A percentile compares a stretch with the other conserved stretches of the same genome.
These are phyloP conservation scores for Caenorhabditis sp. DNA, from an alignment of 2,888 invertebrate genomes.

Conservation along the genomic window DNA sequence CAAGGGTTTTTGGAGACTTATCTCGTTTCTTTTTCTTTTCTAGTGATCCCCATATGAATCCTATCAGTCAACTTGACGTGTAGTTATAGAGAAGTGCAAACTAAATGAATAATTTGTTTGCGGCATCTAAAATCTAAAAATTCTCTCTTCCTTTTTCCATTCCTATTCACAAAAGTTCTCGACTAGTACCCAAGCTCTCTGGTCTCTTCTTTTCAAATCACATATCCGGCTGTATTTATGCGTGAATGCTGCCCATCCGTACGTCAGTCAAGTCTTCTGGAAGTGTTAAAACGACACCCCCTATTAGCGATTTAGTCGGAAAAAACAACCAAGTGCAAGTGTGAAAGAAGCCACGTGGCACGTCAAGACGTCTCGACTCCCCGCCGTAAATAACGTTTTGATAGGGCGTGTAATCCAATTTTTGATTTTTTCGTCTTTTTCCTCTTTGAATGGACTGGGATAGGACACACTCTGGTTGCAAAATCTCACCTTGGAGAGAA, in stretches of 20 bases:
- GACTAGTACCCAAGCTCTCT: not conserved
- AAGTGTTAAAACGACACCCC: slow-evolving; percentile 3
- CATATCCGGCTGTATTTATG: not conserved
- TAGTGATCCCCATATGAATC: no score
- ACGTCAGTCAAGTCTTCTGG: not conserved
- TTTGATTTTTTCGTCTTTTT: not conserved
- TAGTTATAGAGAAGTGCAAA: no score
- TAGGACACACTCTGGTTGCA: slow-evolving; percentile 29
- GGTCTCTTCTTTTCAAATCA: not conserved
- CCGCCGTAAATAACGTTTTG: slow-evolving; percentile 36
- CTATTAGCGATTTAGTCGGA: not conserved
- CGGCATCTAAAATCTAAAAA: no score
- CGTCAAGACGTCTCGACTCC: slow-evolving; percentile 17
- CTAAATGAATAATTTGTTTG: no score
- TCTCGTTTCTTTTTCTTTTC: not conserved
- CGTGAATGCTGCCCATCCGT: not conserved
- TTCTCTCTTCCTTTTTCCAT: not conserved
- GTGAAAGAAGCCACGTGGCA: slow-evolving; percentile 4
- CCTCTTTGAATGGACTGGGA: not conserved
- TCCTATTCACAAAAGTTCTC: not conserved
- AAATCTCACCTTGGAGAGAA: slow-evolving; percentile 3
- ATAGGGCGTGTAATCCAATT: slow-evolving; percentile 37
- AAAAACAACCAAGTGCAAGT: slow-evolving; percentile 11
- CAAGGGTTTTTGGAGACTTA: not conserved
- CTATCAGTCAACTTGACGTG: no score